phyloP scores from a whole-genome alignment of 2,113 vertebrate species.

The Mesembrinibis cayennensis region DNA sequence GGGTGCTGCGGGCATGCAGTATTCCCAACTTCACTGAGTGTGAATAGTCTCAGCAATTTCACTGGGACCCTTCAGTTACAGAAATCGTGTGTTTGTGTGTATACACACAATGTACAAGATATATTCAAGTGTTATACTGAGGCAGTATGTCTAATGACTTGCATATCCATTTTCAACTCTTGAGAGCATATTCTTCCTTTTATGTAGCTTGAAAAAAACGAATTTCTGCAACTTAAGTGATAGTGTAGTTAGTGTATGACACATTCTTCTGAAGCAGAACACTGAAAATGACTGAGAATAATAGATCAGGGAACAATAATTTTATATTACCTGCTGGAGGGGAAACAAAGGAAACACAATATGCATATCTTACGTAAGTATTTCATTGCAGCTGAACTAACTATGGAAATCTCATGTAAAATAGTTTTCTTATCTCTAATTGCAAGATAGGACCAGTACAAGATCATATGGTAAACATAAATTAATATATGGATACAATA shows the following conservation, averaged over 20 bases:
- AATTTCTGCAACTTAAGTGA: neutral
- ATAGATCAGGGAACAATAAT: neutral
- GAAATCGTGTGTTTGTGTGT: accelerated
- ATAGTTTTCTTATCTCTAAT: neutral
- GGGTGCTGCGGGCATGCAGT: neutral
- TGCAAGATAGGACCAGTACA: neutral
- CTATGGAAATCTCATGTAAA: neutral
- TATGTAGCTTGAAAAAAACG: neutral
- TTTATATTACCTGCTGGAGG: neutral
- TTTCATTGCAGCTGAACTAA: neutral
- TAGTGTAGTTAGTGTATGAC: neutral
- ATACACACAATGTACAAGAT: too few relatives aligned
- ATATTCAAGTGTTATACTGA: accelerated
- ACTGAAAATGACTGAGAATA: neutral
- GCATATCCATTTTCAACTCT: neutral
- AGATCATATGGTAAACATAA: neutral
- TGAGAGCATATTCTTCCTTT: neutral
- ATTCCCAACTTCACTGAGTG: neutral
- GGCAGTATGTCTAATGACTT: neutral
- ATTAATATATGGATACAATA: neutral
- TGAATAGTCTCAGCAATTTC: neutral
- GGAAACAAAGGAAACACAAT: neutral
- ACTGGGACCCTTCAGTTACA: too few relatives aligned
- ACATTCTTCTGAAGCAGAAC: neutral
- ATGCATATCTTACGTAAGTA: accelerated